Percentiles rank a stretch among this genome's conserved stretches.
phyloP scores from a whole-genome alignment of 2,888 invertebrate species.

The Lottia gigantea region DNA sequence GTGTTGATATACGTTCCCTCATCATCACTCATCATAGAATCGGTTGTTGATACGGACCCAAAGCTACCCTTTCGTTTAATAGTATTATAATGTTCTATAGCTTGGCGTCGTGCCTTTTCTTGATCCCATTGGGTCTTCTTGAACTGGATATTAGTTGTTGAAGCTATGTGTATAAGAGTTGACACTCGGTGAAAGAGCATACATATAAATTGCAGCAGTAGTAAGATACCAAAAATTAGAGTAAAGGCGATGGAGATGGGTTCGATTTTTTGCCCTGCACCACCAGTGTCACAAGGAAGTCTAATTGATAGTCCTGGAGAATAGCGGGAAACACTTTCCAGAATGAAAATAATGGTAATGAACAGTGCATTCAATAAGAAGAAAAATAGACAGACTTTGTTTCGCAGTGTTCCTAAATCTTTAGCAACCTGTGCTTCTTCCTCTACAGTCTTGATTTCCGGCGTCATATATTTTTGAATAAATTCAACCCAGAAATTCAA shows the following conservation, averaged over 20 bases:
- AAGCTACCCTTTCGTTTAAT: background rate
- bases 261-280: conserved; percentile 21
- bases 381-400: conserved; percentile 79
- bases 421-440: conserved; percentile 44
- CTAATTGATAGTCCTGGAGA: conserved; percentile 20
- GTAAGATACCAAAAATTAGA: conserved; percentile 19
- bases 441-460: conserved; percentile 90
- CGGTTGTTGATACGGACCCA: background rate
- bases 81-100: background rate
- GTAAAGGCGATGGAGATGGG: conserved; percentile 28
- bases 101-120: background rate
- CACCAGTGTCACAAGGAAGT: conserved; percentile 19
- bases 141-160: conserved; percentile 76
- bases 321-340: conserved; percentile 82
- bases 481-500: conserved; percentile 93
- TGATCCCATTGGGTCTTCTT: background rate
- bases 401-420: conserved; percentile 74
- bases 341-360: conserved; percentile 95
- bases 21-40: background rate
- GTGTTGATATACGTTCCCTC: too few relatives aligned
- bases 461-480: conserved; percentile 91
- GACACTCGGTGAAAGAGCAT: conserved; percentile 99
- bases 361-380: conserved; percentile 98
- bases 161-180: conserved; percentile 93
- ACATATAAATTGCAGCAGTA: conserved; percentile 72